These are phyloP conservation scores for Istiophorus platypterus DNA, from an alignment of 2,113 vertebrate genomes.

Conservation along the genomic window DNA sequence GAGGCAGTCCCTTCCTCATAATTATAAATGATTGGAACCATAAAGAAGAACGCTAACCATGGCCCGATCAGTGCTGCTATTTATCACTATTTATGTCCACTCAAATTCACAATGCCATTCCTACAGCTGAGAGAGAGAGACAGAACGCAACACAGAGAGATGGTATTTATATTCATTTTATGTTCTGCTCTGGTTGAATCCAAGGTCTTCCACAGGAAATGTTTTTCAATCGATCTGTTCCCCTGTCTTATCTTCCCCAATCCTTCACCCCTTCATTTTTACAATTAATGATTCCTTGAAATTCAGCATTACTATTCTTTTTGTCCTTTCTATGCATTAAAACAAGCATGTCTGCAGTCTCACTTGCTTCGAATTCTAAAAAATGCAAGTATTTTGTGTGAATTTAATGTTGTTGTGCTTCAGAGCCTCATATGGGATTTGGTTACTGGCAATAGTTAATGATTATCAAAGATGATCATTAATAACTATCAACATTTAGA, in stretches of 20 bases:
- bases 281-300: background rate
- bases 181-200: constrained; percentile 6
- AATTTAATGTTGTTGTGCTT: too few relatives aligned
- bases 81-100: constrained; percentile 58
- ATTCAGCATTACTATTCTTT: background rate
- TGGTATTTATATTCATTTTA: constrained; percentile 32
- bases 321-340: background rate
- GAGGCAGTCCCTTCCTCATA: constrained; percentile 49
- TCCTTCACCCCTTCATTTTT: background rate
- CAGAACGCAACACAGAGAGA: background rate
- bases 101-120: constrained; percentile 35
- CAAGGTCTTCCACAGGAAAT: constrained; percentile 31
- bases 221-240: constrained; percentile 20
- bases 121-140: constrained; percentile 14
- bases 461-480: too few relatives aligned
- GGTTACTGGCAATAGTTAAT: too few relatives aligned
- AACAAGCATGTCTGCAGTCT: background rate
- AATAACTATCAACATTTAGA: too few relatives aligned
- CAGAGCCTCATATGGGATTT: too few relatives aligned
- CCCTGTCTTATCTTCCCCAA: background rate
- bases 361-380: too few relatives aligned
- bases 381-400: too few relatives aligned
- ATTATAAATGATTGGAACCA: constrained; percentile 53
- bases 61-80: constrained; percentile 51
- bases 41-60: constrained; percentile 44